phyloP scores from a whole-genome alignment of 2,888 invertebrate species.

The Drosophila gaucha region DNA sequence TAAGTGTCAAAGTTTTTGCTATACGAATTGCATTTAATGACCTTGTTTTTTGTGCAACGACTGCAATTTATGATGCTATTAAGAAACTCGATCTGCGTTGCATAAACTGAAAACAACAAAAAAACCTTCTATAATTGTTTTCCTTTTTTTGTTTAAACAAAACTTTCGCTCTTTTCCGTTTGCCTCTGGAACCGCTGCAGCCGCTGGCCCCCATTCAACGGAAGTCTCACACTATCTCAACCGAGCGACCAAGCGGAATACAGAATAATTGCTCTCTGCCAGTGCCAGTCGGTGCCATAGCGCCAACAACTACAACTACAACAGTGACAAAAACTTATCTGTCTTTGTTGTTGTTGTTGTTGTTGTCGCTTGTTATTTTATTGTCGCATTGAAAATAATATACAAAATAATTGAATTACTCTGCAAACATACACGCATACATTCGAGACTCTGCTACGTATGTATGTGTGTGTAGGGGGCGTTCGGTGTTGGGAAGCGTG shows the following conservation, averaged over 20 bases:
- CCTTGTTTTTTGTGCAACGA: constrained; percentile 29
- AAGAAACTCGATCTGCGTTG: constrained; percentile 18
- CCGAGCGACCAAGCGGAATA: constrained; percentile 54
- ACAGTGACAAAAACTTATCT: constrained; percentile 51
- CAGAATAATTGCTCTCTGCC: constrained; percentile 67
- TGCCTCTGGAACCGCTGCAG: constrained; percentile 1
- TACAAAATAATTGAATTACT: constrained; percentile 81
- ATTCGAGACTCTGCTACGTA: neutral
- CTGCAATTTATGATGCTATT: constrained; percentile 19
- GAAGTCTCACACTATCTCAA: constrained; percentile 69
- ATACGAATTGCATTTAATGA: constrained; percentile 6
- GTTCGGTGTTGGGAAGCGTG: constrained; percentile 16
- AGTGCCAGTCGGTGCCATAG: constrained; percentile 83
- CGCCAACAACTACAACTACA: constrained; percentile 53
- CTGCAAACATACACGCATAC: neutral
- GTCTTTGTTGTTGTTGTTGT: constrained; percentile 46
- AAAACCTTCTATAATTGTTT: constrained; percentile 51
- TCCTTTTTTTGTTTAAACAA: constrained; percentile 29
- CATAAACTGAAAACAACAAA: constrained; percentile 3
- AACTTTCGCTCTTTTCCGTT: constrained; percentile 63
- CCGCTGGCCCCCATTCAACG: constrained; percentile 34
- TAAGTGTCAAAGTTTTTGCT: neutral
- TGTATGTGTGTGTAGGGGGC: constrained; percentile 21
- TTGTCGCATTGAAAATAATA: constrained; percentile 77
- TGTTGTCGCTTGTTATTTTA: constrained; percentile 59